Conservation (phyloP, 2,888 invertebrate genomes). For the Petrolisthes cinctipes region DNA sequence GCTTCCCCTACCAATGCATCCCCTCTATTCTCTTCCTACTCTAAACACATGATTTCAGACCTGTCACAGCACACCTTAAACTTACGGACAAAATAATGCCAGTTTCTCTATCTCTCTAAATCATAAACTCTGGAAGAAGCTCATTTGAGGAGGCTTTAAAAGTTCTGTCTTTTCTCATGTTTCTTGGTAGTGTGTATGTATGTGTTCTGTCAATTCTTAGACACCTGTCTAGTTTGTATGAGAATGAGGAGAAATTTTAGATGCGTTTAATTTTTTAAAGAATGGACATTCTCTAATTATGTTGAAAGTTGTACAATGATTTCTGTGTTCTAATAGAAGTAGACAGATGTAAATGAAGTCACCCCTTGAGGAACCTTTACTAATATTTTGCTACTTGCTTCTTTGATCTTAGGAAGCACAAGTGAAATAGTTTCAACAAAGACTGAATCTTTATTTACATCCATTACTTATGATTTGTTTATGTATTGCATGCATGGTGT, state of each 20-base stretch:
- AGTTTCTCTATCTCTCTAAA: not conserved
- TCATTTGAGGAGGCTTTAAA: constrained; percentile 10
- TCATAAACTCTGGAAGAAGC: constrained; percentile 8
- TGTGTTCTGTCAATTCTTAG: not conserved
- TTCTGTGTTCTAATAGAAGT: too few species aligned
- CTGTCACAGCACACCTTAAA: constrained; percentile 7
- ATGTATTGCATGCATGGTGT: not conserved
- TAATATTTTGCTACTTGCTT: too few species aligned
- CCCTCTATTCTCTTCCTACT: not conserved
- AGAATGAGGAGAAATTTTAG: too few species aligned
- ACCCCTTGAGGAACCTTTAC: too few species aligned
- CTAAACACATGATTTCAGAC: not conserved
- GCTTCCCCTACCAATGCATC: not conserved
- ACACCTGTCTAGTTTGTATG: too few species aligned
- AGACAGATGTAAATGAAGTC: too few species aligned
- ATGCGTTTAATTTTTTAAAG: too few species aligned
- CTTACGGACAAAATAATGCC: constrained; percentile 12
- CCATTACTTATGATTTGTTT: not conserved
- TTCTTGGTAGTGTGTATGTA: not conserved
- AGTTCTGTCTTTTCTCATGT: constrained; percentile 6
- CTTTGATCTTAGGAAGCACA: too few species aligned
- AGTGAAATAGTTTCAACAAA: too few species aligned
- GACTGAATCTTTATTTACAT: too few species aligned
- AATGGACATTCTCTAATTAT: too few species aligned
- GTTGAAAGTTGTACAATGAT: too few species aligned